Evolutionary conservation across 2,888 invertebrate species (phyloP).

Genomic region (Meganola albula): DNA sequence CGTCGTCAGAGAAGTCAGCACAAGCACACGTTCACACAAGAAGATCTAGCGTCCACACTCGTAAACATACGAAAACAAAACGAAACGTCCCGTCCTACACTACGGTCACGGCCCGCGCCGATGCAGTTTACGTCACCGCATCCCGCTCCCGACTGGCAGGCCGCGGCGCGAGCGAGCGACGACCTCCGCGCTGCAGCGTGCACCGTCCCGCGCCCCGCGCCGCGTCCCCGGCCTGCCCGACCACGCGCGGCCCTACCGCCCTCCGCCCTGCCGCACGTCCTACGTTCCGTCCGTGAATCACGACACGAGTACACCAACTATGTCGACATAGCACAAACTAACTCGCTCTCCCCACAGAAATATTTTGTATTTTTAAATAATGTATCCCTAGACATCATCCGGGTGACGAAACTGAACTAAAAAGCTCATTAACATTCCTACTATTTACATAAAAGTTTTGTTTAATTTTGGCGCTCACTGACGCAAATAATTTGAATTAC

Average conservation of each 20-base stretch:
- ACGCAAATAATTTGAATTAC: neutral
- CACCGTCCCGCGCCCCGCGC: conserved; percentile 61
- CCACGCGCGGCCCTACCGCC: conserved; percentile 34
- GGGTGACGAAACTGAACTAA: conserved; percentile 28
- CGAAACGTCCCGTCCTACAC: conserved; percentile 75
- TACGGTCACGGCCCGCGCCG: conserved; percentile 73
- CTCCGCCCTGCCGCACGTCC: conserved; percentile 49
- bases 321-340: conserved; percentile 43
- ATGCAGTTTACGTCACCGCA: conserved; percentile 78
- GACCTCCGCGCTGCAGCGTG: conserved; percentile 76
- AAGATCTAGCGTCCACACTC: conserved; percentile 55
- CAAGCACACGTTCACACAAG: conserved; percentile 59
- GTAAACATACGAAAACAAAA: conserved; percentile 58
- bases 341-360: too few relatives aligned
- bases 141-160: conserved; percentile 75
- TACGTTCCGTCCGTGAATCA: conserved; percentile 62
- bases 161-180: conserved; percentile 66
- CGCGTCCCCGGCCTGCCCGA: conserved; percentile 35
- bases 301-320: conserved; percentile 49
- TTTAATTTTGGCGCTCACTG: conserved; percentile 10
- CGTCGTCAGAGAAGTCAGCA: conserved; percentile 54
- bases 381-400: conserved; percentile 29
- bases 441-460: conserved; percentile 26
- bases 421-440: conserved; percentile 34
- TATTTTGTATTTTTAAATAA: conserved; percentile 25